Percentiles rank a stretch among this genome's conserved stretches.
phyloP scores from a whole-genome alignment of 2,113 vertebrate species.

The Scortum barcoo region DNA sequence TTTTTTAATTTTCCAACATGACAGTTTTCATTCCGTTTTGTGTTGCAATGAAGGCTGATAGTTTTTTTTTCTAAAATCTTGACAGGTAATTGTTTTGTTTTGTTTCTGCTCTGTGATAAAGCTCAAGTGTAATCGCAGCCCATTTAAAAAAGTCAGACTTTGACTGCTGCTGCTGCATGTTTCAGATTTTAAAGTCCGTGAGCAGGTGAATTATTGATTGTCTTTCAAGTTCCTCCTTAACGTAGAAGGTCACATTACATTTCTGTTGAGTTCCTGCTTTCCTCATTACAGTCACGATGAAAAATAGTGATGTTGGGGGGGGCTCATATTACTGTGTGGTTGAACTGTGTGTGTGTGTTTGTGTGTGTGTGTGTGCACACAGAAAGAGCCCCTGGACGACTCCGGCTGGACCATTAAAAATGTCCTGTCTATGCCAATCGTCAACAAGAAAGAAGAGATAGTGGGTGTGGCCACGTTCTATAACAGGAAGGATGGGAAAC shows the following conservation, averaged over 20 bases:
- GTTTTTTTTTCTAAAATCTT: neutral
- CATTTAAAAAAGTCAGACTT: slow-evolving; percentile 1
- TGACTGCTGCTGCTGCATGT: neutral
- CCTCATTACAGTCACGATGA: neutral
- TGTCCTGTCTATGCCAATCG: slow-evolving; percentile 95
- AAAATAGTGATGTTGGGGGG: neutral
- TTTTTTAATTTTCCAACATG: neutral
- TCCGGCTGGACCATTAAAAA: slow-evolving; percentile 96
- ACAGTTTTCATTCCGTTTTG: neutral
- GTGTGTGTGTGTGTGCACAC: slow-evolving; percentile 7
- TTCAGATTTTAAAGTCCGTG: slow-evolving; percentile 1
- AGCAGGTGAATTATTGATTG: slow-evolving; percentile 62
- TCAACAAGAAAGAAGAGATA: slow-evolving; percentile 98
- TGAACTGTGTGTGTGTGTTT: slow-evolving; percentile 10
- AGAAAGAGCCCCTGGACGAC: slow-evolving; percentile 93
- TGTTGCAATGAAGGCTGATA: neutral
- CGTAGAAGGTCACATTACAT: slow-evolving; percentile 9
- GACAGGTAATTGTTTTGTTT: neutral
- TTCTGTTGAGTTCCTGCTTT: neutral
- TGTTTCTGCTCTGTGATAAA: neutral
- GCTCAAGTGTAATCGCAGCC: neutral
- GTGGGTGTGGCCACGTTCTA: slow-evolving; percentile 97
- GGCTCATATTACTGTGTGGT: too few species aligned
- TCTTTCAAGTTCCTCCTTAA: slow-evolving; percentile 11
- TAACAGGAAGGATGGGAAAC: slow-evolving; percentile 98